phyloP scores from a whole-genome alignment of 2,797 vertebrate species.

The Gallinago stenura region DNA sequence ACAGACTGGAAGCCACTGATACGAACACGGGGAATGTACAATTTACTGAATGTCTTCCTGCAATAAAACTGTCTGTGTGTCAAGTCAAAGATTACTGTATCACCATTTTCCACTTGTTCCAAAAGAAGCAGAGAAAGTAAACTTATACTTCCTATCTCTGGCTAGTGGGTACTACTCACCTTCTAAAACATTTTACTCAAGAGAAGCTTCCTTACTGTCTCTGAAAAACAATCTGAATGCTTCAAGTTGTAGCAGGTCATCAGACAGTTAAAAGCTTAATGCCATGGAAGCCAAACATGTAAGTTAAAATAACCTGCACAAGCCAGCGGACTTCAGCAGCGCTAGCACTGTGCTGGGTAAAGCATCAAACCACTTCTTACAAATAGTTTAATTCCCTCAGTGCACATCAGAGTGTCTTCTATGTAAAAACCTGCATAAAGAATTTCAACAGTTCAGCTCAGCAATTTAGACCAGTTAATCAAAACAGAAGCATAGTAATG shows the following conservation, averaged over 20 bases:
- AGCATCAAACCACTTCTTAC: neutral
- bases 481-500: neutral
- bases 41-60: neutral
- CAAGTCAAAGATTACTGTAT: neutral
- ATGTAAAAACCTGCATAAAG: neutral
- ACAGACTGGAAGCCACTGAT: neutral
- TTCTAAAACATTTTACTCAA: neutral
- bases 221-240: neutral
- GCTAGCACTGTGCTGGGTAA: neutral
- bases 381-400: neutral
- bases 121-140: neutral
- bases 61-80: neutral
- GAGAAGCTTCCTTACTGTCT: neutral
- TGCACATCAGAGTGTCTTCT: neutral
- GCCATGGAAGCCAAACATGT: neutral
- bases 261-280: conserved; percentile 20
- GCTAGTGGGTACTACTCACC: neutral
- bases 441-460: conserved; percentile 7
- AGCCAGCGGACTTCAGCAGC: conserved; percentile 2
- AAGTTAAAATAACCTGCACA: neutral
- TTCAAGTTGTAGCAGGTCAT: conserved; percentile 7
- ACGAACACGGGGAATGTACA: neutral
- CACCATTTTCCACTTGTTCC: neutral
- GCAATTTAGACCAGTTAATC: conserved; percentile 14
- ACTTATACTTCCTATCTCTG: neutral